Evolutionary conservation across 2,113 vertebrate species (phyloP).

Genomic region (Vombatus ursinus): DNA sequence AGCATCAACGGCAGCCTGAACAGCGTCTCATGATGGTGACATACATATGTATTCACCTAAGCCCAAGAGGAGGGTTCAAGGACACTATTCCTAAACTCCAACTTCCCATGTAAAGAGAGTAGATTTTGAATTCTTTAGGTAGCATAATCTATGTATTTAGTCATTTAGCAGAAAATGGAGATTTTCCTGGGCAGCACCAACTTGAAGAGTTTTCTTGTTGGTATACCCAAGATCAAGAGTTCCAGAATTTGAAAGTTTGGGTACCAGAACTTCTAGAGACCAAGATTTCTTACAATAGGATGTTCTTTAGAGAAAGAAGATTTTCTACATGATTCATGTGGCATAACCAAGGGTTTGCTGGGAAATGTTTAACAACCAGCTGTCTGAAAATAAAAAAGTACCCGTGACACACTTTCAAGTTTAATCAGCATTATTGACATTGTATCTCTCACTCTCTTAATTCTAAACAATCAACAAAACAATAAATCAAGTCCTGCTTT

Average conservation of each 20-base stretch:
- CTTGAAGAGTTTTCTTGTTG: not conserved
- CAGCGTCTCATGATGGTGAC: not conserved
- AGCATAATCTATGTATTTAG: not conserved
- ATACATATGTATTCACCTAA: not conserved
- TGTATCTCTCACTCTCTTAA: not conserved
- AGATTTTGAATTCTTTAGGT: not conserved
- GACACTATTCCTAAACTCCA: not conserved
- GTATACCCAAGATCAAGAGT: not conserved
- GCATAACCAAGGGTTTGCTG: not conserved
- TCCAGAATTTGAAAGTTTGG: not conserved
- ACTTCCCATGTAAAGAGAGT: not conserved
- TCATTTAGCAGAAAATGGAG: not conserved
- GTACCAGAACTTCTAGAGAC: not conserved
- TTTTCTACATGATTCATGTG: not conserved
- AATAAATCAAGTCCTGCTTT: not conserved
- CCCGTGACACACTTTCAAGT: not conserved
- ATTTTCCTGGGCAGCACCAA: not conserved
- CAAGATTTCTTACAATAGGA: not conserved
- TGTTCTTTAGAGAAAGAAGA: not conserved
- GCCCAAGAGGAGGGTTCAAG: not conserved
- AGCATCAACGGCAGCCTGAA: not conserved
- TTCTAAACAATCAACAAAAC: not conserved
- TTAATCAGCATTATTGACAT: not conserved
- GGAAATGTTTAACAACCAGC: not conserved
- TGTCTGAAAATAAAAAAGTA: not conserved